Evolutionary conservation across 2,888 invertebrate species (phyloP), one percentile per base, ranked within the genome.

Genomic region (Trachelus troglodyta): DNA sequence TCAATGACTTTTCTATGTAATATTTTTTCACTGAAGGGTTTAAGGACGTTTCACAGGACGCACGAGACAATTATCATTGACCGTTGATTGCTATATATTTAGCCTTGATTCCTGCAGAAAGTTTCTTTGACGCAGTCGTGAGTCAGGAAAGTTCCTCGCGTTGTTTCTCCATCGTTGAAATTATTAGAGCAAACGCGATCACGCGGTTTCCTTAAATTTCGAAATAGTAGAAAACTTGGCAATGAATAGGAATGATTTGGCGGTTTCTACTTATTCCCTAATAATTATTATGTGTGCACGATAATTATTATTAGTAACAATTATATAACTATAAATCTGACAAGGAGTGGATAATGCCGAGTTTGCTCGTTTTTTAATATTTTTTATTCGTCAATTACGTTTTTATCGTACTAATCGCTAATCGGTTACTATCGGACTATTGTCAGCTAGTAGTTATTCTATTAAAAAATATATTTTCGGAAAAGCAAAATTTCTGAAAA

Each of bases 61-160:
- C 56, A 23, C 23, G 23, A 23, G 56, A 23, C 56, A 23, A 23
- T 56, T 56, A 23, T 56, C 56, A 23, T 56, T 56, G 56, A 56
- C 56, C 56, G 56, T 15, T 56, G 56, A 56, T 56, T 56, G 56
- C 23, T 23, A 56, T 56, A 56, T 23, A 23, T 9, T 23, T 15
- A 23, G 56, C 56, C 56, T 56, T 56, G 56, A 56, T 56, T 56
- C 56, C 56, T 56, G 23, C 56, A 56, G 56, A 56, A 56, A 56
- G 56, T 56, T 56, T 56, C 56, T 56, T 56, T 9, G 56, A 56
- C 56, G 56, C 23, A 56, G 56, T 71, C 31, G 3, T 31, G 71
- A 71, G 33, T 71, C 71, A 71, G 33, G 71, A 71, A 34, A 71
- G 33, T 33, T 69, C 56, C 23, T 56, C 71, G 71, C 71, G 71